Evolutionary conservation across 92 coral and sea anemone genomes (phyloP).

Genomic region (Porites evermanni): DNA sequence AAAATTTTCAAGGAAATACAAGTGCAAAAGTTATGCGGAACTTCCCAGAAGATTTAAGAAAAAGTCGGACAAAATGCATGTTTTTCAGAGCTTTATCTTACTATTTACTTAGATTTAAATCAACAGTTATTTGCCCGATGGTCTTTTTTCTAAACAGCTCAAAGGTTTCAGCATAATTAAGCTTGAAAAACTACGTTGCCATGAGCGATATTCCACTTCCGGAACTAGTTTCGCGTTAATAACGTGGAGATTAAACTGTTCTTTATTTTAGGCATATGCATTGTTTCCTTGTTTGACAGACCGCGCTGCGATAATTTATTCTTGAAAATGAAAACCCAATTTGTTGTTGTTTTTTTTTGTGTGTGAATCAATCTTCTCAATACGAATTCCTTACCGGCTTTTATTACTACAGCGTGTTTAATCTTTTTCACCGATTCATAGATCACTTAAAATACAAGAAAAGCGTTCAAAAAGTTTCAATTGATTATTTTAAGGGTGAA

Average conservation of each 20-base stretch:
- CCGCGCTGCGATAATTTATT: not conserved
- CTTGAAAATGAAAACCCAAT: conserved; percentile 7
- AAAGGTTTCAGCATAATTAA: conserved; percentile 23
- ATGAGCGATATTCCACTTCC: not conserved
- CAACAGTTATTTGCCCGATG: not conserved
- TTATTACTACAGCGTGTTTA: too few relatives aligned
- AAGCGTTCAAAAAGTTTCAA: too few relatives aligned
- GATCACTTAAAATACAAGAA: too few relatives aligned
- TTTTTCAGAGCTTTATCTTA: too few relatives aligned
- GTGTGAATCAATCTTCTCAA: not conserved
- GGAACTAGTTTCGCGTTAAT: conserved; percentile 2
- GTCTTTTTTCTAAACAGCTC: not conserved
- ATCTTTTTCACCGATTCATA: too few relatives aligned
- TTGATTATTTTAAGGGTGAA: not conserved
- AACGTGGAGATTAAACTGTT: not conserved
- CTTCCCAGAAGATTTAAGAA: not conserved
- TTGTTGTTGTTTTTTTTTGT: conserved; percentile 6
- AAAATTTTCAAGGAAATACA: too few relatives aligned
- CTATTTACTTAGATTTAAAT: not conserved
- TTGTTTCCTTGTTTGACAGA: not conserved
- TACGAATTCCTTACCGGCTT: too few relatives aligned
- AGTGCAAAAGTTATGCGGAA: too few relatives aligned
- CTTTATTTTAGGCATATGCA: not conserved
- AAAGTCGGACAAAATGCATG: not conserved
- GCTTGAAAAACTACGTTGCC: not conserved